Percentiles rank a stretch among this genome's conserved stretches.
These are phyloP conservation scores for Bombus confusus DNA, from an alignment of 1,140 invertebrate genomes.

Conservation along the genomic window DNA sequence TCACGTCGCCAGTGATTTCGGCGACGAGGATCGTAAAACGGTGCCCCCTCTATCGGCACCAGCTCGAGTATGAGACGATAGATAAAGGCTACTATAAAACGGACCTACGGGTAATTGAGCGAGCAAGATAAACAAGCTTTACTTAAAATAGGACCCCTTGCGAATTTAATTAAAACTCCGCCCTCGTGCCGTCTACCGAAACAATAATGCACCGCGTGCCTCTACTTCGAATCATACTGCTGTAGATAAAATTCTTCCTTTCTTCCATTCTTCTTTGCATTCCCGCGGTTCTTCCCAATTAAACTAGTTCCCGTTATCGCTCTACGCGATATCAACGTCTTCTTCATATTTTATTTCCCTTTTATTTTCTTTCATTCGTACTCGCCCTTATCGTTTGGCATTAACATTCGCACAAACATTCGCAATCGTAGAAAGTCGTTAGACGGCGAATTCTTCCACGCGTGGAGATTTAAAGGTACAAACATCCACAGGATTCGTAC, in stretches of 20 bases:
- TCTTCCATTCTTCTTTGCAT: not conserved
- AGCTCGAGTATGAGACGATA: conserved; percentile 50
- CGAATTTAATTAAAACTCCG: conserved; percentile 42
- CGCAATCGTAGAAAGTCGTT: too few relatives aligned
- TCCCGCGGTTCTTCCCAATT: not conserved
- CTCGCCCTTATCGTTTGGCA: too few relatives aligned
- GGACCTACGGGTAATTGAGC: conserved; percentile 58
- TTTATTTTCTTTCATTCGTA: too few relatives aligned
- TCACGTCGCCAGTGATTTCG: conserved; percentile 80
- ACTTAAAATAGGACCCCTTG: conserved; percentile 30
- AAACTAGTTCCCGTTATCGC: not conserved
- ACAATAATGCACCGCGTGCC: not conserved
- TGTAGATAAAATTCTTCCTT: not conserved
- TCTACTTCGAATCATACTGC: not conserved
- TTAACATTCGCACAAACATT: too few relatives aligned
- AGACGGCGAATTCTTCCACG: too few relatives aligned
- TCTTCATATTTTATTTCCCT: too few relatives aligned
- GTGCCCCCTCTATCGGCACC: conserved; percentile 32
- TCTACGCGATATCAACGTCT: too few relatives aligned
- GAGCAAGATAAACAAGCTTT: conserved; percentile 47
- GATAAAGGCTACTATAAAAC: conserved; percentile 55
- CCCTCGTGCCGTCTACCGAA: not conserved
- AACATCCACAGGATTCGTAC: too few relatives aligned
- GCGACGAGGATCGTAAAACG: conserved; percentile 74
- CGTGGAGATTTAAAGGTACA: too few relatives aligned